Evolutionary conservation across 1,140 invertebrate genomes (phyloP).

Genomic region (Armadillidium nasatum): DNA sequence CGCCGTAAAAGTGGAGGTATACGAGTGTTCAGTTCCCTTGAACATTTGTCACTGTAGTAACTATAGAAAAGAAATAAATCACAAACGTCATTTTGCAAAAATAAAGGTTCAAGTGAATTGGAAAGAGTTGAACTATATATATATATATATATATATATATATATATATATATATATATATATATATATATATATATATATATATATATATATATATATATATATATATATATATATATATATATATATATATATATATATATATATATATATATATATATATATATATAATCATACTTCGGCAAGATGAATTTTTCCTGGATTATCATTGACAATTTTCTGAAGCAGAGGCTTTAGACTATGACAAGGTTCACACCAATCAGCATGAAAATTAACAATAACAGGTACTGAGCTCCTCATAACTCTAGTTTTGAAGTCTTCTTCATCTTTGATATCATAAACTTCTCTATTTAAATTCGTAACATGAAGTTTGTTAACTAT

Average conservation of each 20-base stretch:
- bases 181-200: too few species aligned
- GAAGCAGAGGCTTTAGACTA: slow-evolving; percentile 43
- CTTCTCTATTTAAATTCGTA: slow-evolving; percentile 22
- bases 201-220: too few species aligned
- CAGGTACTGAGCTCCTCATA: slow-evolving; percentile 40
- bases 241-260: not conserved
- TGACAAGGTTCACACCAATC: slow-evolving; percentile 47
- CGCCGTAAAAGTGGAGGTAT: too few species aligned
- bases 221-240: slow-evolving; percentile 9
- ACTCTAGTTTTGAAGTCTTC: slow-evolving; percentile 46
- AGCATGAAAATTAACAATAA: slow-evolving; percentile 46
- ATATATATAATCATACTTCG: slow-evolving; percentile 31
- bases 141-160: too few species aligned
- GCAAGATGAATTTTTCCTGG: slow-evolving; percentile 35
- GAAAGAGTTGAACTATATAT: too few species aligned
- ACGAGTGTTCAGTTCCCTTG: too few species aligned
- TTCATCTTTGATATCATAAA: slow-evolving; percentile 38
- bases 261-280: slow-evolving; percentile 1
- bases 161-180: too few species aligned
- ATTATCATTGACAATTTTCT: slow-evolving; percentile 37
- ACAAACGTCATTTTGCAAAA: too few species aligned
- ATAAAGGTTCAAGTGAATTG: too few species aligned
- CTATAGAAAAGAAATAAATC: too few species aligned
- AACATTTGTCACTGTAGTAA: too few species aligned
- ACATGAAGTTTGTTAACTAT: not conserved